These are phyloP conservation scores for Aphelenchoides bicaudatus DNA, from an alignment of 2,888 invertebrate genomes.

Conservation along the genomic window DNA sequence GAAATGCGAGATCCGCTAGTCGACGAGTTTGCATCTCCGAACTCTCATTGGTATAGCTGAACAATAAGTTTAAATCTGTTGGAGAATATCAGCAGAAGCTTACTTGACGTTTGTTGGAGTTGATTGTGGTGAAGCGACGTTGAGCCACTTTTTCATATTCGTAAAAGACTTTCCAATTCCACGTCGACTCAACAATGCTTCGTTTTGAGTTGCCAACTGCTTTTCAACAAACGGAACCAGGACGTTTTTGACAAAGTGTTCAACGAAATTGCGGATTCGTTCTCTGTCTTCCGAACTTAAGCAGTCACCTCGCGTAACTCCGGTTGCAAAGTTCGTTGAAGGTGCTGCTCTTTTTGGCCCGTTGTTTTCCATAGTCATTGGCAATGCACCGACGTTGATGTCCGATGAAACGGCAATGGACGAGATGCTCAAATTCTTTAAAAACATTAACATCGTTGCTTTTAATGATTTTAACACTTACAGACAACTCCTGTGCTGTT, in stretches of 20 bases:
- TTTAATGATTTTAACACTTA: too few species aligned
- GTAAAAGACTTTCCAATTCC: constrained; percentile 85
- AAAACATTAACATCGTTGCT: not conserved
- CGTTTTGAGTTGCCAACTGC: constrained; percentile 71
- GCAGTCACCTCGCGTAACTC: constrained; percentile 29
- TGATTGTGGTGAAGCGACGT: constrained; percentile 26
- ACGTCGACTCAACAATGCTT: constrained; percentile 67
- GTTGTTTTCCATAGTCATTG: too few species aligned
- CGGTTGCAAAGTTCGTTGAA: too few species aligned
- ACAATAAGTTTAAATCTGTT: not conserved
- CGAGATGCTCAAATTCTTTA: constrained; percentile 13
- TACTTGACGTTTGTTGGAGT: not conserved
- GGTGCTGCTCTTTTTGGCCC: too few species aligned
- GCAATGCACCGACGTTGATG: too few species aligned
- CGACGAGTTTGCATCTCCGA: constrained; percentile 87
- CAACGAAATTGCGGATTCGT: constrained; percentile 32
- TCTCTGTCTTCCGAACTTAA: constrained; percentile 30
- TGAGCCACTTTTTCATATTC: constrained; percentile 89
- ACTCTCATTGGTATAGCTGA: constrained; percentile 63
- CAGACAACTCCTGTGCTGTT: constrained; percentile 6
- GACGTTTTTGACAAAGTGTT: constrained; percentile 29
- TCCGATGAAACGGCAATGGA: constrained; percentile 13
- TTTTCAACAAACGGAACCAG: constrained; percentile 82
- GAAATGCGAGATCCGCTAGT: constrained; percentile 88
- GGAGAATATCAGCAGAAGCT: not conserved